Evolutionary conservation across 1,140 invertebrate species (phyloP), one percentile per base, ranked within the genome.

Genomic region (Drosophila azteca): DNA sequence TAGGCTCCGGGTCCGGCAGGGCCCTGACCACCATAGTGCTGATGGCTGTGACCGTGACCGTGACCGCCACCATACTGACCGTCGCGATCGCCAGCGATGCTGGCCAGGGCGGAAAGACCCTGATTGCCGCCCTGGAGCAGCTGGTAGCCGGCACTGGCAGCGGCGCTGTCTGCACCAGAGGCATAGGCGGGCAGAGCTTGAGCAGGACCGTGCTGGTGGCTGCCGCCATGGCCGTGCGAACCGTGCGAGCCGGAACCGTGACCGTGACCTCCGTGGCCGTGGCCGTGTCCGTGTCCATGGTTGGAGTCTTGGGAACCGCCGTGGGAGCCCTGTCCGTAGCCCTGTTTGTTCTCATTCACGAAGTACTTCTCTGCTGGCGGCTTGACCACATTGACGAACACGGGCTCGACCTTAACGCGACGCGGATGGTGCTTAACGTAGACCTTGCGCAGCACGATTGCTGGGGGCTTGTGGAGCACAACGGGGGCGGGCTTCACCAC

Each of bases 331-430:
- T 90, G 73, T 22, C 88, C 81, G 62, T 82, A 75, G 48, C 79
- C 79, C 58, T 90, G 90, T 64, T 90, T 85, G 55, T 90, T 91
- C 79, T 91, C 90, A 44, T 91, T 91, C 41, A 91, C 90, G 35
- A 90, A 91, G 51, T 91, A 91, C 55, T 91, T 91, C 73, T 91
- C 90, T 91, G 90, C 90, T 88, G 90, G 90, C 15, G 90, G 90
- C 69, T 91, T 91, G 17, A 91, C 89, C 77, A 91, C 89, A 9
- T 91, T 91, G 31, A 91, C 90, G 64, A 91, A 91, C n/a, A 91
- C 90, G 24, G 90, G 90, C 71, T 91, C 90, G 13, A 91, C 90
- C 77, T 90, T 91, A 15, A 91, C 90, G 77, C 90, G 90, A 59
- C 89, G 90, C 71, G 90, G 90, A 45, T 91, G 87, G 72, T 91